Base-by-base conservation (phyloP, 2,888 invertebrate species). In the Scotopteryx bipunctaria region DNA sequence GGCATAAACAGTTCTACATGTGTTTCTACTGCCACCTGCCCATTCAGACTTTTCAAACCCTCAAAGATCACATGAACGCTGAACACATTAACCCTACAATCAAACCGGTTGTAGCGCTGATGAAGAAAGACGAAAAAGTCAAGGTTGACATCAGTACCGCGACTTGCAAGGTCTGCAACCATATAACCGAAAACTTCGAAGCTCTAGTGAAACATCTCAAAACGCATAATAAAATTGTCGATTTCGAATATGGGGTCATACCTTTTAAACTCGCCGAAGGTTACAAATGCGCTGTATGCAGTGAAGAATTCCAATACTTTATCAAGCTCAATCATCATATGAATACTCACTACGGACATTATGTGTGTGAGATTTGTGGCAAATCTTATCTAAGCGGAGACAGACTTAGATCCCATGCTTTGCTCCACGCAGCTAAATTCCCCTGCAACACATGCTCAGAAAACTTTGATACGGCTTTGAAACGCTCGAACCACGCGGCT, bases 1-100 rank as follows among this genome's bases (percentile, higher is more conserved):
- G 56, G 32, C 55, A 58, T 15, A 54, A 52, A 3, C 58, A 56
- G 6, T 61, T 58, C 32, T 61, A 48, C 27, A 61, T 57, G 43
- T 59, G 59, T 32, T 57, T 59, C 43, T 59, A 59, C 14, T 59
- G 59, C 46, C 54, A 52, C 11, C 16, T 32, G 6, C 42, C 38
- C 6, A 38, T 43, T 6, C 49, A 42, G 19, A 55, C 41, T 0
- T 42, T 45, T 13, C 37, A 17, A 3, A 13, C 37, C 3, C 43
- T 50, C 13, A 50, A 38, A 43, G 5, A 6, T 0, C 49, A 50
- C 1, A 43, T 50, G 37, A 19, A 6, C n/a, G 8, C n/a, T 1
- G 17, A 50, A 32, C 49, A 50, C 13, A 9, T 9, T 14, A 16
- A 36, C 8, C 49, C 49, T 0, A 50, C 37, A 5, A 32, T 50